These are phyloP conservation scores for Zaprionus vittiger DNA, from an alignment of 1,140 invertebrate genomes.

Conservation along the genomic window DNA sequence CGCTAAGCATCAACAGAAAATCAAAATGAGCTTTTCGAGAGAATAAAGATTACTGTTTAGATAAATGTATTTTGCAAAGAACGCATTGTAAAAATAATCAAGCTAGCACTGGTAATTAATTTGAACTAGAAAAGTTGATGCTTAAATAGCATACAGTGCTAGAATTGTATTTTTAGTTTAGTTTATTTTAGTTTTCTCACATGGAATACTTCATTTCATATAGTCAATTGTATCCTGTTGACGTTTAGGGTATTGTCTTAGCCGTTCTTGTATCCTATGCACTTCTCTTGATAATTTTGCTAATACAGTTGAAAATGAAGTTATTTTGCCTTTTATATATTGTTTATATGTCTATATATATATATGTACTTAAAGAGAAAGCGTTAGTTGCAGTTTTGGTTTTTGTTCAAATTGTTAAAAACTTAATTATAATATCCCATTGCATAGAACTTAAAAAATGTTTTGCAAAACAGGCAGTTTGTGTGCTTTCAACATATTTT, in stretches of 20 bases:
- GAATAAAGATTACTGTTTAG: neutral
- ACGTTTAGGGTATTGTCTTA: slow-evolving; percentile 56
- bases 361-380: slow-evolving; percentile 67
- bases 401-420: slow-evolving; percentile 66
- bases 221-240: slow-evolving; percentile 53
- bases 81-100: slow-evolving; percentile 16
- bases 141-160: slow-evolving; percentile 16
- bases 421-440: slow-evolving; percentile 51
- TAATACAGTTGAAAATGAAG: slow-evolving; percentile 79
- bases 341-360: slow-evolving; percentile 48
- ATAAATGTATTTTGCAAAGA: neutral
- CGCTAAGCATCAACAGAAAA: slow-evolving; percentile 51
- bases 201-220: slow-evolving; percentile 23
- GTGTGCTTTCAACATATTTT: slow-evolving; percentile 64
- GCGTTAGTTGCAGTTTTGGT: slow-evolving; percentile 78
- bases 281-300: slow-evolving; percentile 66
- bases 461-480: slow-evolving; percentile 74
- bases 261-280: slow-evolving; percentile 49
- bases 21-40: slow-evolving; percentile 22
- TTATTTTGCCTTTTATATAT: slow-evolving; percentile 53
- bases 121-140: slow-evolving; percentile 21
- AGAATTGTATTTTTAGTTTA: slow-evolving; percentile 34
- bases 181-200: slow-evolving; percentile 20
- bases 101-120: slow-evolving; percentile 19
- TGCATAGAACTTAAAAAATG: slow-evolving; percentile 41